Evolutionary conservation across 2,113 vertebrate species (phyloP).

Genomic region (Percopsis transmontana): DNA sequence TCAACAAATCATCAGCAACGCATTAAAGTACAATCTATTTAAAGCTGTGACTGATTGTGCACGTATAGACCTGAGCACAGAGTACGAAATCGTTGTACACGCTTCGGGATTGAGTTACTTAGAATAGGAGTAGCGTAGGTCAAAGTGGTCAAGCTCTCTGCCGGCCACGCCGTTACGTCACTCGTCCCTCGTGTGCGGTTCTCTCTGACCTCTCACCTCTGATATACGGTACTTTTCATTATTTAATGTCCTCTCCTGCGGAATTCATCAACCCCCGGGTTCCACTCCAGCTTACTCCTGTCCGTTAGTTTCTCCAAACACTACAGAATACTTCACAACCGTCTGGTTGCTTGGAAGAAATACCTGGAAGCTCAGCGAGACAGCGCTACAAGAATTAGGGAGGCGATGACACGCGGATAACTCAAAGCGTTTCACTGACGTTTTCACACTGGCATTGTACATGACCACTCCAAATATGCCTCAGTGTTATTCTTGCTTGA

Average conservation of each 20-base stretch:
- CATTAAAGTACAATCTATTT: constrained; percentile 60
- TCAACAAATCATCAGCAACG: constrained; percentile 69
- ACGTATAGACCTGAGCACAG: constrained; percentile 30
- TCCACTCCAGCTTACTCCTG: constrained; percentile 47
- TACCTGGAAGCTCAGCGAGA: constrained; percentile 44
- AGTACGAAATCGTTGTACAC: constrained; percentile 15
- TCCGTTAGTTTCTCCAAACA: constrained; percentile 54
- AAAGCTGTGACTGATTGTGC: constrained; percentile 58
- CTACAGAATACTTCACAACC: constrained; percentile 53
- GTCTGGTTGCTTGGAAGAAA: constrained; percentile 35
- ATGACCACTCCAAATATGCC: constrained; percentile 30
- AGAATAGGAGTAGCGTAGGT: constrained; percentile 38
- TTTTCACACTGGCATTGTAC: constrained; percentile 45
- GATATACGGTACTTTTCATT: constrained; percentile 16
- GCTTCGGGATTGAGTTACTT: constrained; percentile 38
- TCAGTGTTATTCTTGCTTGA: constrained; percentile 50
- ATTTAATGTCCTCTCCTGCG: constrained; percentile 52
- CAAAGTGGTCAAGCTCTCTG: constrained; percentile 41
- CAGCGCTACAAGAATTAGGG: constrained; percentile 31
- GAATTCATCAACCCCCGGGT: constrained; percentile 41
- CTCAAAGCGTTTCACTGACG: constrained; percentile 33
- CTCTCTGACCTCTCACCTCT: constrained; percentile 10
- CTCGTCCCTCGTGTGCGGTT: constrained; percentile 16
- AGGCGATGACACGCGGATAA: constrained; percentile 45
- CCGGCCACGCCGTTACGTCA: constrained; percentile 11